Evolutionary conservation across 2,888 invertebrate species (phyloP).

Genomic region (Chloroclysta siterata): DNA sequence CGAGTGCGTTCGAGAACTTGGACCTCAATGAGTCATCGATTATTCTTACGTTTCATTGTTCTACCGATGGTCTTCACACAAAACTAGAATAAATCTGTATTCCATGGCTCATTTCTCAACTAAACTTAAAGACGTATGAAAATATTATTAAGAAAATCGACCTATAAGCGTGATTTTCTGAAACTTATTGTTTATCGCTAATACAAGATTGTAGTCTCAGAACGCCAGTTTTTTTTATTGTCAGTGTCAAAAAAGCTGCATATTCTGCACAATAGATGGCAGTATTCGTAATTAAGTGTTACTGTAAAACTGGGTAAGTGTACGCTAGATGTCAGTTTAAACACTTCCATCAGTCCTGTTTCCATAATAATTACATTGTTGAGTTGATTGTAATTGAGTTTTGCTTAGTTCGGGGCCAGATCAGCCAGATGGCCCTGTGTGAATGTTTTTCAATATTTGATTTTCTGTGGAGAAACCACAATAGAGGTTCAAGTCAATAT

Average conservation of each 20-base stretch:
- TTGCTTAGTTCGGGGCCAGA: no score
- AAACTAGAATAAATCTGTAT: neutral
- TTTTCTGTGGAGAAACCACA: no score
- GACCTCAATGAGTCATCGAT: slow-evolving; percentile 55
- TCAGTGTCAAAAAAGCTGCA: neutral
- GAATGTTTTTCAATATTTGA: no score
- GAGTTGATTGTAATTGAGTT: no score
- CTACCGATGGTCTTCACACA: neutral
- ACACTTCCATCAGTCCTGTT: no score
- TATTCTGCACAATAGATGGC: neutral
- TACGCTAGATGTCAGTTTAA: no score
- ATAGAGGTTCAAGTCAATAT: no score
- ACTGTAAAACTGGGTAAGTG: no score
- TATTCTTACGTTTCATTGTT: slow-evolving; percentile 7
- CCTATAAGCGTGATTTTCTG: neutral
- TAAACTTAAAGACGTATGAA: no score
- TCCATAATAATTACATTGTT: no score
- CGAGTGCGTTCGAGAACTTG: slow-evolving; percentile 54
- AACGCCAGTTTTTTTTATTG: neutral
- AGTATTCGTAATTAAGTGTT: neutral
- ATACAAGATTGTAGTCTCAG: neutral
- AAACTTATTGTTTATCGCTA: neutral
- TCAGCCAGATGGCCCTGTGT: no score
- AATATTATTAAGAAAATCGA: neutral
- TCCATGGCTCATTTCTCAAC: neutral